These are phyloP conservation scores for Columba livia DNA, from an alignment of 2,113 vertebrate genomes.

Conservation along the genomic window DNA sequence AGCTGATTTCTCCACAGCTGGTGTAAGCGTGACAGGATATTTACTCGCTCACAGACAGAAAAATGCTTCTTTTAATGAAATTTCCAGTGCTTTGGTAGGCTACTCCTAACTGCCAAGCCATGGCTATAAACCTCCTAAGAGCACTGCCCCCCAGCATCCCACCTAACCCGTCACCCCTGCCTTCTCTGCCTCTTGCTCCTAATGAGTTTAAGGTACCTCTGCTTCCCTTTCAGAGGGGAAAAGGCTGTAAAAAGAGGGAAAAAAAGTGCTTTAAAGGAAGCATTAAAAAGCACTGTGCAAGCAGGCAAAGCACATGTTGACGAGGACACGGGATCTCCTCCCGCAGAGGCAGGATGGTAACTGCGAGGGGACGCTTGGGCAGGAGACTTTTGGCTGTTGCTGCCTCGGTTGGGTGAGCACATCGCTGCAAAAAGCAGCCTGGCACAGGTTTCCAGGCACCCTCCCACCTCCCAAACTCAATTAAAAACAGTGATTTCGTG, in stretches of 20 bases:
- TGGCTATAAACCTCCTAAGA: background rate
- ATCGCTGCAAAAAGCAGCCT: fast-evolving
- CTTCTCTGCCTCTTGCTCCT: background rate
- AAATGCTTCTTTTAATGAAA: background rate
- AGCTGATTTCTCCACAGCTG: background rate
- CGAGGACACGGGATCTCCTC: background rate
- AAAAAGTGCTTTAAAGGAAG: background rate
- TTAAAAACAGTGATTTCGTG: background rate
- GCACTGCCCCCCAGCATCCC: background rate
- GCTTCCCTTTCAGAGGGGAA: background rate
- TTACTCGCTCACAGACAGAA: background rate
- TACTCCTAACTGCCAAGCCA: background rate
- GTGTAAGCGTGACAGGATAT: fast-evolving
- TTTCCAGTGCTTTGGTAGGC: background rate
- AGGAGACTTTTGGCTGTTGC: background rate
- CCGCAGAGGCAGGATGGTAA: background rate
- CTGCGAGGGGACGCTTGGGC: background rate
- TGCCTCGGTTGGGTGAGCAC: background rate
- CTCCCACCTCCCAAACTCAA: background rate
- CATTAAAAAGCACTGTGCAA: background rate
- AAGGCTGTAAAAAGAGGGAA: background rate
- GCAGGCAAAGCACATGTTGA: background rate
- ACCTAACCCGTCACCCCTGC: background rate
- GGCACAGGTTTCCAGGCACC: background rate
- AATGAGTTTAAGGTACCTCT: conserved; percentile 5